Evolutionary conservation across 2,113 vertebrate genomes (phyloP).

Genomic region (Dascyllus trimaculatus): DNA sequence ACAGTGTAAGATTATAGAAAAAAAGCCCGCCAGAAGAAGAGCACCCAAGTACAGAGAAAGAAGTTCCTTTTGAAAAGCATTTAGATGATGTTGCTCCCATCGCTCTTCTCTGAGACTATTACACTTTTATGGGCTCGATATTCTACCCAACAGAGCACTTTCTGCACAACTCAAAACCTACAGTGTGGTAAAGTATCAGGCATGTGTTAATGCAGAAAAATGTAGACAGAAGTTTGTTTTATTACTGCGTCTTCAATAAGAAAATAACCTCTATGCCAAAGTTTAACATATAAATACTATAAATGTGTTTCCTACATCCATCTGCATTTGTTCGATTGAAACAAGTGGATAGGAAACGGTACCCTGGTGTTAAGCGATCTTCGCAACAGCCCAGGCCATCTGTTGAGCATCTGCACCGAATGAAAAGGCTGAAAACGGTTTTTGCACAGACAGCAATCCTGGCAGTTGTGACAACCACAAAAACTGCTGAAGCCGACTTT

Average conservation of each 20-base stretch:
- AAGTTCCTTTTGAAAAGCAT: neutral
- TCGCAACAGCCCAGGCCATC: constrained; percentile 30
- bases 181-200: constrained; percentile 3
- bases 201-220: neutral
- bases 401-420: constrained; percentile 56
- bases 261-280: neutral
- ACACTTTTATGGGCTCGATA: neutral
- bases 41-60: neutral
- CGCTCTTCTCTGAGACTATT: neutral
- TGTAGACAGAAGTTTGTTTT: too few species aligned
- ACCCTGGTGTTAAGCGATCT: constrained; percentile 27
- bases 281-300: neutral
- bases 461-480: constrained; percentile 20
- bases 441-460: constrained; percentile 42
- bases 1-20: constrained; percentile 20
- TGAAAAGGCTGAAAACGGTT: constrained; percentile 18
- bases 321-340: constrained; percentile 36
- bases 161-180: neutral
- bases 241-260: too few species aligned
- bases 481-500: constrained; percentile 47
- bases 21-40: neutral
- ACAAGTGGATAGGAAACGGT: neutral
- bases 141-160: constrained; percentile 1
- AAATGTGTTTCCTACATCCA: neutral
- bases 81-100: neutral